Base-by-base conservation (phyloP, 2,888 invertebrate species). In the Blastobasis adustella region DNA sequence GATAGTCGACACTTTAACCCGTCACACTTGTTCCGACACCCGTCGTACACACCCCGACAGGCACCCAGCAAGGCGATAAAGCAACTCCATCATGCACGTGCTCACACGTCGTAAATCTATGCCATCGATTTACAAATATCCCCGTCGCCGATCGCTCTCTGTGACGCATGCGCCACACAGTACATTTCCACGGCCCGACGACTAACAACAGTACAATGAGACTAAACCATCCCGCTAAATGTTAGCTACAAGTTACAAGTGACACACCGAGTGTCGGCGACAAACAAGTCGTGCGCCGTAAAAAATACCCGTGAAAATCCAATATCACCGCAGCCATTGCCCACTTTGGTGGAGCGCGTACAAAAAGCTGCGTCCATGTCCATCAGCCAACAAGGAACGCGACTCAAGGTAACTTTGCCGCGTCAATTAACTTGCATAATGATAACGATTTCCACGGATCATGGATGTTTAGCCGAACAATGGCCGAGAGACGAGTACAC, bases 361-460 rank as follows among this genome's bases (percentile, higher is more conserved):
- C 62, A 69, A 71, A 73, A 69, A 67, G 56, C 56, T 49, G 58
- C 65, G 23, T 23, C 23, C 23, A 23, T 23, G 23, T 23, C 23
- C 23, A 23, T 59, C 63, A 57, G 54, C 64, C 62, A 67, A 68
- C 65, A 67, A 73, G 64, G 61, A 69, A 64, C 65, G 63, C 62
- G 49, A 68, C 57, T 71, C 79, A 81, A 82, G 80, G 81, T 37
- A 37, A 66, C 68, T 60, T 65, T 62, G 37, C 67, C 66, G 67
- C 71, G 62, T 75, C 73, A 71, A 78, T 71, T 70, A 67, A 70
- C 68, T 61, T 58, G 69, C 67, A 70, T 71, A 77, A 79, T 66
- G 69, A 69, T 70, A 70, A 74, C 67, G 59, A 79, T 79, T 83
- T 76, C 74, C 78, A 84, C 73, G 76, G 82, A 75, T 76, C 74